A percentile compares a stretch with the other conserved stretches of the same genome.
phyloP scores from a whole-genome alignment of 2,888 invertebrate species.

The Arctia plantaginis region DNA sequence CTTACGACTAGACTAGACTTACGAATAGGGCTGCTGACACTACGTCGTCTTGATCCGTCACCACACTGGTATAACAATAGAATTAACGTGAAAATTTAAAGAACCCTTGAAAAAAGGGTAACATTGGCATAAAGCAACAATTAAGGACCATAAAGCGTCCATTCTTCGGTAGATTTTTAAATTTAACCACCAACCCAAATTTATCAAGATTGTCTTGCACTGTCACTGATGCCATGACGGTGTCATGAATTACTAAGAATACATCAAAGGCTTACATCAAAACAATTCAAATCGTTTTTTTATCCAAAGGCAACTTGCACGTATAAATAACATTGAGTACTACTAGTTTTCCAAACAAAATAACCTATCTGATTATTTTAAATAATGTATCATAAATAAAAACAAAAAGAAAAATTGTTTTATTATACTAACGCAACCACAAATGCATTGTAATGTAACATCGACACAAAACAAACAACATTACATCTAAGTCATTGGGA shows the following conservation, averaged over 20 bases:
- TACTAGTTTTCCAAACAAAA: neutral
- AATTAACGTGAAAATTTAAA: no score
- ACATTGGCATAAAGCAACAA: neutral
- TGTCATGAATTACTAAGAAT: no score
- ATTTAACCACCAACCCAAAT: neutral
- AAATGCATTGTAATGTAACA: slow-evolving; percentile 50
- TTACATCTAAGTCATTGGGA: slow-evolving; percentile 55
- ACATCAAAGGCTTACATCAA: neutral
- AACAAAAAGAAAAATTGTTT: slow-evolving; percentile 47
- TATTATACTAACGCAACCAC: slow-evolving; percentile 59
- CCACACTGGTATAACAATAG: no score
- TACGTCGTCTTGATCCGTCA: no score
- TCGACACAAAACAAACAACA: slow-evolving; percentile 38
- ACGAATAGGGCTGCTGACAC: no score
- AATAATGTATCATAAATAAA: slow-evolving; percentile 10
- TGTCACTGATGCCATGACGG: neutral
- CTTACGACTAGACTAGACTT: no score
- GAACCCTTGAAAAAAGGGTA: no score
- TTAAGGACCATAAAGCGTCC: neutral
- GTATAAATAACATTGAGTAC: neutral
- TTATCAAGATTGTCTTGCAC: neutral
- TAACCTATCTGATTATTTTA: neutral
- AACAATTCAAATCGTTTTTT: neutral
- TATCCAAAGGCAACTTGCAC: neutral
- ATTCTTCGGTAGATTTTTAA: neutral